Percentiles rank a stretch among this genome's conserved stretches.
Evolutionary conservation across 2,888 invertebrate species (phyloP).

Genomic region (Eudemis profundana): DNA sequence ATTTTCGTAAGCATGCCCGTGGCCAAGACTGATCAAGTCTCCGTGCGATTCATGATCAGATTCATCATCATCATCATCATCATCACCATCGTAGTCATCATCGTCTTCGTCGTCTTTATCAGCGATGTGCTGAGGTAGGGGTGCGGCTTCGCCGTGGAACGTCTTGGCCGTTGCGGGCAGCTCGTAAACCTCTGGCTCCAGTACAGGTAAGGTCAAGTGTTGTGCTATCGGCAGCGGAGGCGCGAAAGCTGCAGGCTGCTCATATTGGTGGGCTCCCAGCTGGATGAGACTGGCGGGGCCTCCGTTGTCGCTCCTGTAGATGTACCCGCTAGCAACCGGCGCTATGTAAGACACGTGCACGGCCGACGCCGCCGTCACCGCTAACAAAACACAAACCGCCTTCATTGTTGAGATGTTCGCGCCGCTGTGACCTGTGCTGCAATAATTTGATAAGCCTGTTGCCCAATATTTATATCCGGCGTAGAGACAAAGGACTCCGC

Average conservation of each 20-base stretch:
- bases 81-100: conserved; percentile 67
- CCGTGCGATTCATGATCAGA: conserved; percentile 46
- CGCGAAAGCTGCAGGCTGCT: conserved; percentile 65
- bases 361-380: conserved; percentile 59
- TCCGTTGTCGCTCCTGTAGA: conserved; percentile 79
- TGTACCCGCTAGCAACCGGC: conserved; percentile 83
- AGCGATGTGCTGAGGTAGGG: conserved; percentile 62
- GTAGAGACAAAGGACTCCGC: conserved; percentile 63
- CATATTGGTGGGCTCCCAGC: conserved; percentile 68
- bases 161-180: conserved; percentile 70
- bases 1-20: conserved; percentile 63
- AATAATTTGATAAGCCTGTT: conserved; percentile 77
- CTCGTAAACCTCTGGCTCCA: conserved; percentile 61
- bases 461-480: conserved; percentile 81
- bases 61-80: conserved; percentile 58
- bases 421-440: conserved; percentile 65
- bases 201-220: conserved; percentile 55
- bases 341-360: conserved; percentile 75
- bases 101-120: conserved; percentile 67
- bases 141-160: conserved; percentile 58
- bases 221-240: conserved; percentile 63
- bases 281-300: conserved; percentile 79
- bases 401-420: conserved; percentile 65
- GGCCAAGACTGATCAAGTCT: conserved; percentile 53
- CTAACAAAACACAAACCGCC: conserved; percentile 62